Conservation (phyloP, 2,113 vertebrate species). For the Phocoena phocoena region DNA sequence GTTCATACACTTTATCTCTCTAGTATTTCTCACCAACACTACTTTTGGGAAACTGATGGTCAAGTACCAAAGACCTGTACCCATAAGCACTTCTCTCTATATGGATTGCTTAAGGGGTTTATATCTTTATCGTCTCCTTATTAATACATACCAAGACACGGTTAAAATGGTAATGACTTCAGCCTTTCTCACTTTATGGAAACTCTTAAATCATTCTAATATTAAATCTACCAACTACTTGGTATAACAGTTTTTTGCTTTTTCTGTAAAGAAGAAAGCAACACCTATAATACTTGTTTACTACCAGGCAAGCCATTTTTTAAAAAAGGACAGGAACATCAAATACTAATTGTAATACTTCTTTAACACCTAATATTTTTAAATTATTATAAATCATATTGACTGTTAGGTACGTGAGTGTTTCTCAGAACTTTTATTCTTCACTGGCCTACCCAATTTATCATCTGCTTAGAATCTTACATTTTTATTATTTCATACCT, state of each 20-base stretch:
- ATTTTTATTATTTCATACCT: background rate
- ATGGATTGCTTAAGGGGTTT: background rate
- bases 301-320: background rate
- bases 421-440: background rate
- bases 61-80: background rate
- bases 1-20: background rate
- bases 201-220: background rate
- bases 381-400: background rate
- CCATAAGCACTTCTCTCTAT: background rate
- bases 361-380: background rate
- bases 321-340: background rate
- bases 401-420: background rate
- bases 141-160: background rate
- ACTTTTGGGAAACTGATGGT: background rate
- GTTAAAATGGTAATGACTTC: background rate
- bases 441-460: background rate
- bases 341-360: background rate
- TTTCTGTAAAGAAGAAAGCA: conserved; percentile 5
- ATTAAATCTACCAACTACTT: background rate
- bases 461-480: background rate
- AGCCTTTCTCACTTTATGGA: background rate
- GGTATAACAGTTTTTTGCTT: background rate
- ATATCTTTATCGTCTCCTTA: background rate
- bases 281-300: background rate
- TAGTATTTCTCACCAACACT: background rate